Evolutionary conservation across 2,888 invertebrate species (phyloP), one percentile per base, ranked within the genome.

Genomic region (Mimas tiliae): DNA sequence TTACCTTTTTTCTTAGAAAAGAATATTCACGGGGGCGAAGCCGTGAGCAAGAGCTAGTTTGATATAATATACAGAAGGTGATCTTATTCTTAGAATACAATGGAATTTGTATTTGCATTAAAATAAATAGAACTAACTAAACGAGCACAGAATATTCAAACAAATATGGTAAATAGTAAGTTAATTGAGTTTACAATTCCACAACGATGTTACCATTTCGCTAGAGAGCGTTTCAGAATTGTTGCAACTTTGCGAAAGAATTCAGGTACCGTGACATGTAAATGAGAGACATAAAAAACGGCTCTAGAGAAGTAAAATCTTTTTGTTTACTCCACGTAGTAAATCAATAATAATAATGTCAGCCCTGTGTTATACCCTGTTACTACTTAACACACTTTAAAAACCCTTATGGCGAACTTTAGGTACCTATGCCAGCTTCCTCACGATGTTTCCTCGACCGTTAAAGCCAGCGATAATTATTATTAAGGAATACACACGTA

Each of bases 171-270:
- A 55, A 55, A 42, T 58, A 19, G 38, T 19, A 16, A 38, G 58
- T 38, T 58, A 58, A 58, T 58, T 19, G 42, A 58, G 42, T 58
- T 58, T 14, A n/a, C n/a, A n/a, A n/a, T n/a, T n/a, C n/a, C n/a
- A 16, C 38, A 58, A 38, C 53, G n/a, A 27, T 38, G 21, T 27
- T 27, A 52, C 21, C 16, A 58, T 38, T 58, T 58, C 19, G 38
- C 19, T 58, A 42, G 19, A 16, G 1, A 58, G 42, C 38, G 19
- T 42, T 58, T 19, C 12, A 58, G 12, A 38, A 58, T 38, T 19
- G 6, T 50, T 50, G 50, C 19, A 50, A 50, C 9, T 50, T 58
- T 19, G 16, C 55, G 38, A 55, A 55, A 55, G 34, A 55, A 16
- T 38, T 34, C 34, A 38, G 11, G 34, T 34, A 55, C 55, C 55